Base-by-base conservation (phyloP, 2,888 invertebrate genomes). In the Mesorhabditis sp. region DNA sequence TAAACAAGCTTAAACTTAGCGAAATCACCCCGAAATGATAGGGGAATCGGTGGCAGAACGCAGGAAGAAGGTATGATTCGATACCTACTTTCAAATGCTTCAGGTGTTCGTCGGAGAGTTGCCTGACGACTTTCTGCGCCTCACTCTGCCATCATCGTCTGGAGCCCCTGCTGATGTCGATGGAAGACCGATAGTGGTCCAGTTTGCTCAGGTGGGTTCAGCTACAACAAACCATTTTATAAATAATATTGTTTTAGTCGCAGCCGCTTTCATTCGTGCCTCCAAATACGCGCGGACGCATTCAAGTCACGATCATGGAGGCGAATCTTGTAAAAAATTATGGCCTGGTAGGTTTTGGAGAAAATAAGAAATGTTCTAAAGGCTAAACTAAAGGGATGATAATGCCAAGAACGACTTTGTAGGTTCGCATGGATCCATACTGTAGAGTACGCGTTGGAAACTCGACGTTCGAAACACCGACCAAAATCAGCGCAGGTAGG, bases 401-500 rank as follows among this genome's bases (percentile, higher is more conserved):
- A 13, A 50, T 13, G 58, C 2, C 7, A 42, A 80, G 90, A 90
- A 95, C 94, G 4, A n/a, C 58, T 93, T 63, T n/a, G 44, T n/a
- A 6, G 15, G 65, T 63, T 4, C 90, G 93, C 71, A 96, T 95
- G 95, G 95, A 96, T 87, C 95, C 95, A 0, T 97, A 96, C 86
- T 94, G 93, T 45, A 90, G 96, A 70, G 87, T 97, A 70, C 90
- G 95, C 76, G 91, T 96, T 43, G 97, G 95, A 0, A 95, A 95
- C 87, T 91, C 92, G 81, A 92, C 95, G 71, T 95, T 94, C 87
- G 96, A 97, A 88, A 96, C 95, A 0, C 94, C 93, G 82, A 95
- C 95, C 1, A 93, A 93, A 86, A 91, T 92, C 73, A 95, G 93
- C 88, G 97, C 95, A 45, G 94, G 94, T 43, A n/a, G 58, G 58